Percentiles rank a stretch among this genome's conserved stretches.
Evolutionary conservation across 2,113 vertebrate genomes (phyloP).

Genomic region (Brachirus orientalis): DNA sequence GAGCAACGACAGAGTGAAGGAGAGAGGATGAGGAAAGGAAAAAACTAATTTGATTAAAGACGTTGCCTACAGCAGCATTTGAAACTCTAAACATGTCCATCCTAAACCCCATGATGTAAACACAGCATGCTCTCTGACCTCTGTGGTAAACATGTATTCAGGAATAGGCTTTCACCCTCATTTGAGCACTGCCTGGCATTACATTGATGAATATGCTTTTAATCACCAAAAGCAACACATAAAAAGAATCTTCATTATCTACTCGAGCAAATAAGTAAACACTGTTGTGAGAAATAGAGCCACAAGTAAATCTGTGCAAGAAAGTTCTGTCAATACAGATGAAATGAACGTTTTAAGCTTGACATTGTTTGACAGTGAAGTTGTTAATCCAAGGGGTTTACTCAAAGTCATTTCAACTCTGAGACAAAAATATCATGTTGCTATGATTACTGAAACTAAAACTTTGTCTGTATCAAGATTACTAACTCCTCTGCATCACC

Average conservation of each 20-base stretch:
- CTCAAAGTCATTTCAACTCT: too few species aligned
- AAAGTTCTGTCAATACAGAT: constrained; percentile 32
- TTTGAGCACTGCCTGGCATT: constrained; percentile 61
- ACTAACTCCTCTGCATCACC: neutral
- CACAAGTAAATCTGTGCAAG: constrained; percentile 32
- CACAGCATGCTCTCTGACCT: constrained; percentile 79
- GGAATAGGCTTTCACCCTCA: constrained; percentile 79
- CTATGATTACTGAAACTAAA: neutral
- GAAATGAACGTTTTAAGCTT: constrained; percentile 15
- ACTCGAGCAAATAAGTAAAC: constrained; percentile 57
- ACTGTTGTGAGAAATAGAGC: constrained; percentile 32
- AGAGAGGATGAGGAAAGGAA: constrained; percentile 52
- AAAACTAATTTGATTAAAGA: constrained; percentile 82
- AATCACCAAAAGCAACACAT: constrained; percentile 77
- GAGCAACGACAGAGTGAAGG: constrained; percentile 41
- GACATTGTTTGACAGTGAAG: neutral
- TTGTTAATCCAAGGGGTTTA: too few species aligned
- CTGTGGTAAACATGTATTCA: constrained; percentile 79
- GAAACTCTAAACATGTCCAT: constrained; percentile 81
- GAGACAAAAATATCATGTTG: neutral
- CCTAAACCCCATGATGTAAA: constrained; percentile 78
- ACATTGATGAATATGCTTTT: constrained; percentile 79
- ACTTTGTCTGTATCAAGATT: neutral
- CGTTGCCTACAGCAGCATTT: constrained; percentile 82
- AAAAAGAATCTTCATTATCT: constrained; percentile 75